Percentiles rank a stretch among this genome's conserved stretches.
phyloP scores from a whole-genome alignment of 2,113 vertebrate genomes.

The Pelobates fuscus region DNA sequence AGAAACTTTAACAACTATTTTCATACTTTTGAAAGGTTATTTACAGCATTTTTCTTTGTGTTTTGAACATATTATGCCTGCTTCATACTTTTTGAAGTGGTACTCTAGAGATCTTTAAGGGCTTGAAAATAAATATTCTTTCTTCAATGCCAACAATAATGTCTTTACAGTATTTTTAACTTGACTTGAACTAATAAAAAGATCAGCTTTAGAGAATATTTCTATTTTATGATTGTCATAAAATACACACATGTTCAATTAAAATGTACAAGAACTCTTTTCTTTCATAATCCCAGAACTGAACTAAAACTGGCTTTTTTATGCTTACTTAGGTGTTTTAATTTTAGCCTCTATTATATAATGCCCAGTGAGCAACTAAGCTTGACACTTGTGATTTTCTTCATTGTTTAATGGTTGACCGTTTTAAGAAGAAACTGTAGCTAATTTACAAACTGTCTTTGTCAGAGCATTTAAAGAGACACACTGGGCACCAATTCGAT shows the following conservation, averaged over 20 bases:
- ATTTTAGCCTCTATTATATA: background rate
- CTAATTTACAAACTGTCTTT: too few species aligned
- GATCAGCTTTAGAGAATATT: background rate
- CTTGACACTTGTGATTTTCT: too few species aligned
- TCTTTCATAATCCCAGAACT: background rate
- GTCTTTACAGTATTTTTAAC: background rate
- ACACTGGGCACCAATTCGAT: too few species aligned
- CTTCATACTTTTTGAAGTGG: background rate
- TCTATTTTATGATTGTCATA: background rate
- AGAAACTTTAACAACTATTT: background rate
- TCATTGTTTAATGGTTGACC: too few species aligned
- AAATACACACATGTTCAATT: background rate
- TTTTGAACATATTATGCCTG: background rate
- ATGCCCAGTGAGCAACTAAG: too few species aligned
- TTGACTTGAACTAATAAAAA: background rate
- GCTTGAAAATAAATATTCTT: background rate
- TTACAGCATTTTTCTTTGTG: background rate
- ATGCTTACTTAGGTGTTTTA: background rate
- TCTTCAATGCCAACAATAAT: background rate
- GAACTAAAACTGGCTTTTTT: background rate
- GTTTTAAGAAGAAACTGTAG: too few species aligned
- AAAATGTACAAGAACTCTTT: background rate
- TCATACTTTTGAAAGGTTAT: background rate
- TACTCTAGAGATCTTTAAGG: background rate
- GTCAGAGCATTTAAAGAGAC: too few species aligned